Evolutionary conservation across 1,140 invertebrate species (phyloP).

Genomic region (Drosophila nannoptera): DNA sequence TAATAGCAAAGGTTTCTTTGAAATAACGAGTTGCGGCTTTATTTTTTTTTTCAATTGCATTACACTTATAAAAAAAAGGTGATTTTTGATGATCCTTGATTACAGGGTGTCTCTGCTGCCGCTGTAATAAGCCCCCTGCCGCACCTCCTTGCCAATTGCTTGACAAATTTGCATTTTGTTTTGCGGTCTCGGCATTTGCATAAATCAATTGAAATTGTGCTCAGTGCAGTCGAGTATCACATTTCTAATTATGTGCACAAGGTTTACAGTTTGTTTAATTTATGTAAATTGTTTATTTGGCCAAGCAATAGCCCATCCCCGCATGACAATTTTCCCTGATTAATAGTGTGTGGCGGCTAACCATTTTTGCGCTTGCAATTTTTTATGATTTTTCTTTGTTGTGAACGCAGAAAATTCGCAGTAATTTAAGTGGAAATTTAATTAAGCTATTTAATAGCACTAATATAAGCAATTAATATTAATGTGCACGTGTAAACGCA

Average conservation of each 20-base stretch:
- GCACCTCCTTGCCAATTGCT: conserved; percentile 28
- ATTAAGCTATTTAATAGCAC: conserved; percentile 62
- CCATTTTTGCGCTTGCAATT: conserved; percentile 24
- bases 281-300: conserved; percentile 62
- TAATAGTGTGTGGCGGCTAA: conserved; percentile 64
- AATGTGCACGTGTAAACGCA: conserved; percentile 57
- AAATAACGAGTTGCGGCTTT: too few species aligned
- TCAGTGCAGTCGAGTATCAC: conserved; percentile 38
- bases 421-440: conserved; percentile 71
- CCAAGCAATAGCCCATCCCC: neutral
- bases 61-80: too few species aligned
- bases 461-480: conserved; percentile 74
- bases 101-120: neutral
- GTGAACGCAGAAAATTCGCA: conserved; percentile 39
- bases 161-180: conserved; percentile 61
- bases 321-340: conserved; percentile 41
- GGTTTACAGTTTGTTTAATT: conserved; percentile 69
- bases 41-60: too few species aligned
- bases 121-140: neutral
- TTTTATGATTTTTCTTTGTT: conserved; percentile 3
- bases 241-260: conserved; percentile 75
- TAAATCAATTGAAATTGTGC: conserved; percentile 70
- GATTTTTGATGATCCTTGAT: neutral
- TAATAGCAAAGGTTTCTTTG: too few species aligned
- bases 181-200: conserved; percentile 69